Evolutionary conservation across 2,888 invertebrate genomes (phyloP).

Genomic region (Polyommatus icarus): DNA sequence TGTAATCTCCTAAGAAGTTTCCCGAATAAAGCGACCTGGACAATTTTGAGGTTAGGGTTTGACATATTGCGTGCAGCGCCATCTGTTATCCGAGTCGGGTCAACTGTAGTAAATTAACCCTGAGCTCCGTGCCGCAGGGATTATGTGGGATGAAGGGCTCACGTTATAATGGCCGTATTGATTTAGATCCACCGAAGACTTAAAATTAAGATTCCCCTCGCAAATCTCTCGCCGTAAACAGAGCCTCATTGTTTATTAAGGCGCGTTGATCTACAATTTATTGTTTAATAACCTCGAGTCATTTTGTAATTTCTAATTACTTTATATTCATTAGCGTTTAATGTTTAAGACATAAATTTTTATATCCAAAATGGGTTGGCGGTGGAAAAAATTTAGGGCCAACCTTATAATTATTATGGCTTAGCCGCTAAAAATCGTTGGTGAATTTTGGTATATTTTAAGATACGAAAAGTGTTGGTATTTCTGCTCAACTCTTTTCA

Average conservation of each 20-base stretch:
- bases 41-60: conserved; percentile 35
- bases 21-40: neutral
- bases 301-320: neutral
- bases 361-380: neutral
- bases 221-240: conserved; percentile 35
- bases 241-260: conserved; percentile 2
- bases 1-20: neutral
- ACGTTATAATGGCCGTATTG: conserved; percentile 44
- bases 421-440: neutral
- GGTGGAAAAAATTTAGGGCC: neutral
- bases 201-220: conserved; percentile 41
- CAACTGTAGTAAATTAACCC: conserved; percentile 42
- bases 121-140: conserved; percentile 40
- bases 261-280: neutral
- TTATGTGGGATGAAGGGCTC: conserved; percentile 40
- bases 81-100: conserved; percentile 44
- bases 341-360: neutral
- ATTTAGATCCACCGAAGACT: conserved; percentile 42
- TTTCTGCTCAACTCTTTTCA: neutral
- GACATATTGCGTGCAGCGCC: conserved; percentile 36
- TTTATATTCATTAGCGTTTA: neutral
- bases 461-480: too few relatives aligned
- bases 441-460: neutral
- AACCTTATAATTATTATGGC: neutral
- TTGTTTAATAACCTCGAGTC: neutral